Conservation (phyloP, 1,140 invertebrate species). For the Calephelis virginiensis region DNA sequence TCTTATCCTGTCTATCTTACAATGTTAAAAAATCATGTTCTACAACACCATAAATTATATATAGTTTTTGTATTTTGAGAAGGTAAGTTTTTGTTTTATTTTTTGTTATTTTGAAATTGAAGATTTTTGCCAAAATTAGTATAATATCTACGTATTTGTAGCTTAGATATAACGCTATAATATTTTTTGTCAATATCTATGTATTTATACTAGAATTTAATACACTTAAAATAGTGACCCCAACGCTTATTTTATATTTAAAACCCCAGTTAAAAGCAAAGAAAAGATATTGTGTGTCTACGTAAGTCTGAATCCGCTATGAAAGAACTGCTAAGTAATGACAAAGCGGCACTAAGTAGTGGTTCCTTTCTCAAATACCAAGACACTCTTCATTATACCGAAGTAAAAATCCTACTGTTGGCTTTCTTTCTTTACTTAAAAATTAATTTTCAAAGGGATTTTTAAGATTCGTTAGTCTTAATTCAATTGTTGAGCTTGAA, state of each 20-base stretch:
- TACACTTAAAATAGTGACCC: not conserved
- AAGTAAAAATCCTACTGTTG: constrained; percentile 11
- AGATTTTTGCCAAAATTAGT: too few relatives aligned
- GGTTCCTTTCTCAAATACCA: constrained; percentile 27
- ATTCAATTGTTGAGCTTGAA: too few relatives aligned
- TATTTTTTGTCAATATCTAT: not conserved
- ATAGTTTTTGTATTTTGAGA: too few relatives aligned
- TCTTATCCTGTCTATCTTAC: too few relatives aligned
- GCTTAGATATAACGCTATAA: too few relatives aligned
- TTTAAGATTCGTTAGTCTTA: not conserved
- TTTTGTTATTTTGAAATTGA: too few relatives aligned
- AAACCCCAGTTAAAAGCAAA: not conserved
- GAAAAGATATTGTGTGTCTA: constrained; percentile 11
- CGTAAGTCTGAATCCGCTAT: constrained; percentile 9
- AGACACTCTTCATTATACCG: not conserved
- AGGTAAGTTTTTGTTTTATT: too few relatives aligned
- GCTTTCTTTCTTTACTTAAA: constrained; percentile 4
- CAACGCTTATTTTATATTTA: constrained; percentile 11
- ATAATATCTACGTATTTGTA: too few relatives aligned
- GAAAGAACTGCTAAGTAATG: constrained; percentile 34
- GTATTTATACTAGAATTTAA: not conserved
- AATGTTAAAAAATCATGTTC: too few relatives aligned
- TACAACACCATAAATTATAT: too few relatives aligned
- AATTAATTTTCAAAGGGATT: not conserved
- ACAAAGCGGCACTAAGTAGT: constrained; percentile 23